A percentile compares a stretch with the other conserved stretches of the same genome.
Evolutionary conservation across 2,797 vertebrate species (phyloP).

Genomic region (Hybognathus amarus): DNA sequence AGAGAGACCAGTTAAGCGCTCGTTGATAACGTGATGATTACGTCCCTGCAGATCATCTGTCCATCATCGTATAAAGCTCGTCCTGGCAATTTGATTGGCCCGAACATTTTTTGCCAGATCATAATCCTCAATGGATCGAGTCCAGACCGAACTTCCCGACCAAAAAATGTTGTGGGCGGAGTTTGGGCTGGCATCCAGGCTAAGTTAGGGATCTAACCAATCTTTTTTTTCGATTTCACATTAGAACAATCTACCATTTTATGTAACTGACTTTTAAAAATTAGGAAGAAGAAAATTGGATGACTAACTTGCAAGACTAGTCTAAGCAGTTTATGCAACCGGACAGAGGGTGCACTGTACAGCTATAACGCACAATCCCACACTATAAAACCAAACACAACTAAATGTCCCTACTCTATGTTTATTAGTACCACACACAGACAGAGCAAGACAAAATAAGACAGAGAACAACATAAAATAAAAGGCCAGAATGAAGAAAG

Average conservation of each 20-base stretch:
- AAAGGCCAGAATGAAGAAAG: slow-evolving; percentile 31
- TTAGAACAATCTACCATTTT: background rate
- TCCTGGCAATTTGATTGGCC: too few relatives aligned
- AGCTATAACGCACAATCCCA: background rate
- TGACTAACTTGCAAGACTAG: background rate
- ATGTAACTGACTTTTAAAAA: background rate
- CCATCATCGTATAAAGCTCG: too few relatives aligned
- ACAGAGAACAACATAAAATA: slow-evolving; percentile 30
- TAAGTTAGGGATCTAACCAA: background rate
- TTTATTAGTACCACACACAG: slow-evolving; percentile 9
- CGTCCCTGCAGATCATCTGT: too few relatives aligned
- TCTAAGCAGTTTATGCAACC: background rate
- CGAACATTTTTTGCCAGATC: too few relatives aligned
- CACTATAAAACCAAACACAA: background rate
- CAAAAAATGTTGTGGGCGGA: too few relatives aligned
- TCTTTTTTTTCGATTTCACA: background rate
- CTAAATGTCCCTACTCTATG: background rate
- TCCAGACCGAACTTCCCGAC: too few relatives aligned
- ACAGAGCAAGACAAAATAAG: background rate
- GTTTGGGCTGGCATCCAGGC: too few relatives aligned
- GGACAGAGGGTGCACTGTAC: background rate
- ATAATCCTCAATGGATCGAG: too few relatives aligned
- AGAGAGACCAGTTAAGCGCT: too few relatives aligned
- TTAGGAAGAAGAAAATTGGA: background rate
- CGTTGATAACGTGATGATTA: too few relatives aligned